Conservation (phyloP, 2,888 invertebrate species). For the Pandemis corylana region DNA sequence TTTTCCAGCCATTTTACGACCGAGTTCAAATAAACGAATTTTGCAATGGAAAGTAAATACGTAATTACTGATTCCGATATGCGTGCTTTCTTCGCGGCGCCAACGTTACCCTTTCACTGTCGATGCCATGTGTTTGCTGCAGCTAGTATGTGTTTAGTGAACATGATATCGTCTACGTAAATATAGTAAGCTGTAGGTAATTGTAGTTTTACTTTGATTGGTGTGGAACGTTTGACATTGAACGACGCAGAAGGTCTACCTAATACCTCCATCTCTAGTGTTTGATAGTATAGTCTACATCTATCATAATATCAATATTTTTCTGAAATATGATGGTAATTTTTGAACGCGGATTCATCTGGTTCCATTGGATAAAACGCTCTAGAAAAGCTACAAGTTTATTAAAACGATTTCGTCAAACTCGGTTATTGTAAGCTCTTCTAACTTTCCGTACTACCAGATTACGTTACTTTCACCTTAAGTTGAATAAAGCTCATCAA, state of each 20-base stretch:
- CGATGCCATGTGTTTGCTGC: background rate
- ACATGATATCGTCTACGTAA: constrained; percentile 3
- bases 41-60: constrained; percentile 13
- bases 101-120: background rate
- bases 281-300: too few relatives aligned
- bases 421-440: background rate
- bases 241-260: background rate
- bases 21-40: constrained; percentile 1
- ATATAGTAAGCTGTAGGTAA: background rate
- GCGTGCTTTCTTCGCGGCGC: constrained; percentile 6
- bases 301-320: too few relatives aligned
- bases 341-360: too few relatives aligned
- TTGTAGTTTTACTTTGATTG: background rate
- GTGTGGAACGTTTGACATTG: background rate
- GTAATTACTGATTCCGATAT: constrained; percentile 6
- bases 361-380: background rate
- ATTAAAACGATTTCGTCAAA: background rate
- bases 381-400: background rate
- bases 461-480: constrained; percentile 16
- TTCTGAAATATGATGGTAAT: too few relatives aligned
- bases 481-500: constrained; percentile 8
- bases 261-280: background rate
- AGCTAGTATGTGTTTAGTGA: background rate
- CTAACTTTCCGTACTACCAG: background rate
- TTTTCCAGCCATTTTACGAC: constrained; percentile 1